Evolutionary conservation across 2,888 invertebrate genomes (phyloP).

Genomic region (Acleris emargana): DNA sequence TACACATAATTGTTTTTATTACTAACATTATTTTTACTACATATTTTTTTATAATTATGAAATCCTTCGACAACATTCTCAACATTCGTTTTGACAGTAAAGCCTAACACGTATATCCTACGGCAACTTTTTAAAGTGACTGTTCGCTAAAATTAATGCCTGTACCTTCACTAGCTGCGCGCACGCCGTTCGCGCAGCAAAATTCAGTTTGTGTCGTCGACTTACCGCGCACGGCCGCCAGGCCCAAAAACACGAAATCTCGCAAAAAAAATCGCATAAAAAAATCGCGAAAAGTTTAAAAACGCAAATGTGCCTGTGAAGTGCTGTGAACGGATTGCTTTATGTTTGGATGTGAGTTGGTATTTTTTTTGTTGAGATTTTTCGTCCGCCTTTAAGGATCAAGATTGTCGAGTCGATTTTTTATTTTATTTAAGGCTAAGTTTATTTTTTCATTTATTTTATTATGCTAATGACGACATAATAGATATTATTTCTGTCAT

Average conservation of each 20-base stretch:
- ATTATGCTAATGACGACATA: too few species aligned
- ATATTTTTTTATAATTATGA: too few species aligned
- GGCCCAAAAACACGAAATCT: constrained; percentile 4
- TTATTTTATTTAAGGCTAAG: constrained; percentile 18
- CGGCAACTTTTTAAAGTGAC: constrained; percentile 39
- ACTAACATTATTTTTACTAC: too few species aligned
- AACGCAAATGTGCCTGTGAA: constrained; percentile 51
- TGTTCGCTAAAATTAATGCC: constrained; percentile 51
- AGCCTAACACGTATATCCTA: constrained; percentile 1
- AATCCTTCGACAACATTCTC: too few species aligned
- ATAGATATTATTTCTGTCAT: too few species aligned
- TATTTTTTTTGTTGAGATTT: constrained; percentile 62
- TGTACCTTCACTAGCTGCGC: constrained; percentile 73
- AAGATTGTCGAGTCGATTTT: not conserved
- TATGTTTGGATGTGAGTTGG: constrained; percentile 71
- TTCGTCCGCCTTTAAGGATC: constrained; percentile 63
- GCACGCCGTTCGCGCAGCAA: constrained; percentile 68
- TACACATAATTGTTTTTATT: too few species aligned
- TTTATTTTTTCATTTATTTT: not conserved
- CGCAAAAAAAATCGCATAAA: constrained; percentile 8
- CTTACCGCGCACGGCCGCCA: constrained; percentile 76
- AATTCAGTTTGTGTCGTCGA: constrained; percentile 78
- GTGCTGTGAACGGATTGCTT: constrained; percentile 71
- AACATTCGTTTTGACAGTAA: not conserved
- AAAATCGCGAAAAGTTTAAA: not conserved